Evolutionary conservation across 2,113 vertebrate species (phyloP).

Genomic region (Nymphicus hollandicus): DNA sequence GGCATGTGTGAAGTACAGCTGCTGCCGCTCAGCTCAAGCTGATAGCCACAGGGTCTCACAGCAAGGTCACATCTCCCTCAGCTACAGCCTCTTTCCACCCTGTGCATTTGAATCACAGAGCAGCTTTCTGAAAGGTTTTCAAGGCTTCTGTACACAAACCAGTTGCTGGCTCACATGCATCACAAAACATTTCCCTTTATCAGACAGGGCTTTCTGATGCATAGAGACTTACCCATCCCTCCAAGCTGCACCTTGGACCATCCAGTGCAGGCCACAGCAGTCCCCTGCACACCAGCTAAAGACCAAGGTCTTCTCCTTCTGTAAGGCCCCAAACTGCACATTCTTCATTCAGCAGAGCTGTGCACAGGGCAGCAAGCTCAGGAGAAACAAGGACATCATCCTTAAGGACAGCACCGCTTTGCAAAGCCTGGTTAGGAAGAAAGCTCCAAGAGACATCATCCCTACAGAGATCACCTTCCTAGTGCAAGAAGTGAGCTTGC

Average conservation of each 20-base stretch:
- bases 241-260: accelerated
- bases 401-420: accelerated
- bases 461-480: accelerated
- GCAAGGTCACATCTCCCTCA: accelerated
- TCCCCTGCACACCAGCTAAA: accelerated
- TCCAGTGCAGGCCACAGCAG: background rate
- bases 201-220: accelerated
- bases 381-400: background rate
- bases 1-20: accelerated
- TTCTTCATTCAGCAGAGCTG: accelerated
- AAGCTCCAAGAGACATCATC: accelerated
- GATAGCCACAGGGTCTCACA: accelerated
- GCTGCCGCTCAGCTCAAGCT: background rate
- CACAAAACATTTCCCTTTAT: accelerated
- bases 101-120: background rate
- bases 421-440: accelerated
- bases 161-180: background rate
- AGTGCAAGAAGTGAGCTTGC: accelerated
- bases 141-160: accelerated
- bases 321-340: accelerated
- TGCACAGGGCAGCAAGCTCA: accelerated
- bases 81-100: background rate
- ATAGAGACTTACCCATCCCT: accelerated
- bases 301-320: accelerated
- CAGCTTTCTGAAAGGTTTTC: accelerated